Evolutionary conservation across 2,113 vertebrate species (phyloP), one percentile per base, ranked within the genome.

Genomic region (Amphilophus citrinellus): DNA sequence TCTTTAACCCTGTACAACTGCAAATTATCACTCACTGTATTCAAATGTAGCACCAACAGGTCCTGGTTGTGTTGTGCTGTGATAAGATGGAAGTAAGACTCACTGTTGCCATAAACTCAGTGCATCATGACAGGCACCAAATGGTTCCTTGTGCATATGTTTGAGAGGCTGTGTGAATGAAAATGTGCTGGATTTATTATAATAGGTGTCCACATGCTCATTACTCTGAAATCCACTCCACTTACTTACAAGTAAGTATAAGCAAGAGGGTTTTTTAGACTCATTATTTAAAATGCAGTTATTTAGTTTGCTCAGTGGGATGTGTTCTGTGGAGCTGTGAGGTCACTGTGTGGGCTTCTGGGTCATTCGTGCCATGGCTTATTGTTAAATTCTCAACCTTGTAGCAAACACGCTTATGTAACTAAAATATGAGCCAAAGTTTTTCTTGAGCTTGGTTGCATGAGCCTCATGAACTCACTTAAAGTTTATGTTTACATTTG

Each of bases 251-350:
- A 44, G 1, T 3, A 11, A 44, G 1, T 20, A 27, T 27, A 42
- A 60, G 35, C 13, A 44, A n/a, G 0, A 20, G 0, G 0, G 0
- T 4, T 14, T 61, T 27, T 27, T 60, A 37, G 7, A 8, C 17
- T 42, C 7, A 22, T 42, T 9, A 11, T 27, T 76, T 44, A 76
- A 82, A 56, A 35, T 27, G 10, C 24, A 44, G 35, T n/a, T 56
- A 13, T 65, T 65, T 66, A 4, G 22, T 68, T 68, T 68, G 42
- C 10, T 47, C 44, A 47, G 13, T 14, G 14, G 44, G 13, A 5
- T 47, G 13, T 44, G 11, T 13, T 44, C 42, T 13, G 42, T 47
- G 13, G 14, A 47, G 65, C 22, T 20, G 42, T 4, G 42, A 50
- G 65, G 42, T 71, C 42, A 11, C 27, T 50, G 42, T 50, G 65